Evolutionary conservation across 2,888 invertebrate species (phyloP).

Genomic region (Gonocerus acuteangulatus): DNA sequence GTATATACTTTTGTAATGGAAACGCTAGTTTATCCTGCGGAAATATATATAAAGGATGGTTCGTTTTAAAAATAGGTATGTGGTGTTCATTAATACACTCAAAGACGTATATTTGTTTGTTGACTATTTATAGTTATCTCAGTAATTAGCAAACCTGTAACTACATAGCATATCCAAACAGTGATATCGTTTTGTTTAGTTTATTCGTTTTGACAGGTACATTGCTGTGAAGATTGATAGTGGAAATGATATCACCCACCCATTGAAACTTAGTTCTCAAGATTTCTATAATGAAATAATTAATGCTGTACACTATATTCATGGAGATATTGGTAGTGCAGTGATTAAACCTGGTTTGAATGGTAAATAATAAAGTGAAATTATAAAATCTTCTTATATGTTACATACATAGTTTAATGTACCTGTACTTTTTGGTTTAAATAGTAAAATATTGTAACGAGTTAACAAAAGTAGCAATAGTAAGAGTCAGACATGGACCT

Average conservation of each 20-base stretch:
- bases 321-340: constrained; percentile 70
- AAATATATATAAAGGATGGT: constrained; percentile 27
- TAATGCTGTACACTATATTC: constrained; percentile 57
- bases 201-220: constrained; percentile 34
- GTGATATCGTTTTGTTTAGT: not conserved
- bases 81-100: constrained; percentile 14
- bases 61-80: constrained; percentile 33
- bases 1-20: not conserved
- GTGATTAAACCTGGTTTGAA: constrained; percentile 60
- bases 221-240: constrained; percentile 58
- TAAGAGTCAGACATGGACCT: constrained; percentile 66
- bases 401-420: too few species aligned
- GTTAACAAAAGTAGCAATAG: constrained; percentile 63
- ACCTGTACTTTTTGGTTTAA: not conserved
- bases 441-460: constrained; percentile 71
- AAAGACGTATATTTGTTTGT: constrained; percentile 25
- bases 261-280: constrained; percentile 28
- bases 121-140: constrained; percentile 23
- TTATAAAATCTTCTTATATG: not conserved
- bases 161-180: not conserved
- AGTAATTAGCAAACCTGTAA: not conserved
- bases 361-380: constrained; percentile 30
- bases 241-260: constrained; percentile 30
- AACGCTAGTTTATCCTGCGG: not conserved
- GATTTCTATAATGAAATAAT: constrained; percentile 53